These are phyloP conservation scores for Acrocera orbiculus DNA, from an alignment of 2,888 invertebrate genomes.

Conservation along the genomic window DNA sequence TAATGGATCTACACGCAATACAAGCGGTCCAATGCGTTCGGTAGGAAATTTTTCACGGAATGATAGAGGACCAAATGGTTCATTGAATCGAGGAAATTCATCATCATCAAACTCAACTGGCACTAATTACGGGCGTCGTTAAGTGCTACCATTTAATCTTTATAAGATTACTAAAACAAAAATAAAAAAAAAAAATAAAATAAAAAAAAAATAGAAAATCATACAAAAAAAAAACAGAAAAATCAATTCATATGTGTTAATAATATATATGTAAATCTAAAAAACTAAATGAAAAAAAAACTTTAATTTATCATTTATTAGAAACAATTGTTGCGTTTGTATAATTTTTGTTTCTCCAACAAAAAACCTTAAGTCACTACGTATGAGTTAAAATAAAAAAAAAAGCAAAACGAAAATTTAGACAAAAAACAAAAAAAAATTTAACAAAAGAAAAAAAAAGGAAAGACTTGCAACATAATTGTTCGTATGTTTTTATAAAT, in stretches of 20 bases:
- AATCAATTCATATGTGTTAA: too few relatives aligned
- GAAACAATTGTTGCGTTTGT: too few relatives aligned
- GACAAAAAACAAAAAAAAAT: conserved; percentile 8
- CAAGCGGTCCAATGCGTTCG: conserved; percentile 19
- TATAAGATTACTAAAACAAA: neutral
- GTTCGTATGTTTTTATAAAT: neutral
- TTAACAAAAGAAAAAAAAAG: conserved; percentile 18
- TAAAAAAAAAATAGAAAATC: neutral
- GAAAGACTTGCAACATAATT: conserved; percentile 25
- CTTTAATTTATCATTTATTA: too few relatives aligned
- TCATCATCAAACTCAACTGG: conserved; percentile 5
- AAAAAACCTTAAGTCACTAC: conserved; percentile 3
- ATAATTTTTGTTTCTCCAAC: conserved; percentile 6
- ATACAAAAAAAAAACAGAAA: neutral
- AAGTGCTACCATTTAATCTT: neutral
- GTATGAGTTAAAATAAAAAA: conserved; percentile 1
- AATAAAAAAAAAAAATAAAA: neutral
- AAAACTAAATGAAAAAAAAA: too few relatives aligned
- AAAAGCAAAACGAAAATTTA: conserved; percentile 4
- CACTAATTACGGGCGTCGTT: too few relatives aligned
- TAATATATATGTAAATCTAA: too few relatives aligned
- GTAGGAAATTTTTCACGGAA: conserved; percentile 22
- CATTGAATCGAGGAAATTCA: conserved; percentile 16
- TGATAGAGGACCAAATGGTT: conserved; percentile 26
- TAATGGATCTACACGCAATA: conserved; percentile 20